phyloP scores from a whole-genome alignment of 2,888 invertebrate genomes.

The Dinocampus coccinellae region DNA sequence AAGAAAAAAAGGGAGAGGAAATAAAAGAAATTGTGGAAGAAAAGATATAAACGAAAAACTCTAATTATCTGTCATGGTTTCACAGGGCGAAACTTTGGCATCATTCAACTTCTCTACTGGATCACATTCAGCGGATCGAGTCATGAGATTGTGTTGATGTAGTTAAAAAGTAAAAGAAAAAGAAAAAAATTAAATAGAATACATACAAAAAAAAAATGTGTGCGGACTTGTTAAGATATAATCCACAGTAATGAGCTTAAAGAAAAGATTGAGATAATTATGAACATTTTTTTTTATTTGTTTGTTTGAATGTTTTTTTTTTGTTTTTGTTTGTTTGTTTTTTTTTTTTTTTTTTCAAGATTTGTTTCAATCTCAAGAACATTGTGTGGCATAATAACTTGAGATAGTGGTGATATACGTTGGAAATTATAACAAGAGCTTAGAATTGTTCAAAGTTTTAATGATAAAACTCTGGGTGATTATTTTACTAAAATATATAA shows the following conservation, averaged over 20 bases:
- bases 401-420: neutral
- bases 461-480: neutral
- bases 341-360: neutral
- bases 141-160: neutral
- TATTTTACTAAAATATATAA: neutral
- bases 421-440: neutral
- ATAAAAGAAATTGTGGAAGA: neutral
- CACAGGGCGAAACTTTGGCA: neutral
- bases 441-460: neutral
- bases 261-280: neutral
- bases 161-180: neutral
- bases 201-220: neutral
- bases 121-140: neutral
- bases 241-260: constrained; percentile 20
- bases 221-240: neutral
- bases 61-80: constrained; percentile 3
- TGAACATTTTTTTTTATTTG: too few relatives aligned
- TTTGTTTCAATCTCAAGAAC: neutral
- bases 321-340: too few relatives aligned
- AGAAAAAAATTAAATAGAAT: neutral
- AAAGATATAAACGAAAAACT: neutral
- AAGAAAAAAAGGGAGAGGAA: neutral
- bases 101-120: neutral
- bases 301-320: too few relatives aligned
- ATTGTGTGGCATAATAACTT: neutral